Evolutionary conservation across 1,140 invertebrate species (phyloP).

Genomic region (Diorhabda carinulata): DNA sequence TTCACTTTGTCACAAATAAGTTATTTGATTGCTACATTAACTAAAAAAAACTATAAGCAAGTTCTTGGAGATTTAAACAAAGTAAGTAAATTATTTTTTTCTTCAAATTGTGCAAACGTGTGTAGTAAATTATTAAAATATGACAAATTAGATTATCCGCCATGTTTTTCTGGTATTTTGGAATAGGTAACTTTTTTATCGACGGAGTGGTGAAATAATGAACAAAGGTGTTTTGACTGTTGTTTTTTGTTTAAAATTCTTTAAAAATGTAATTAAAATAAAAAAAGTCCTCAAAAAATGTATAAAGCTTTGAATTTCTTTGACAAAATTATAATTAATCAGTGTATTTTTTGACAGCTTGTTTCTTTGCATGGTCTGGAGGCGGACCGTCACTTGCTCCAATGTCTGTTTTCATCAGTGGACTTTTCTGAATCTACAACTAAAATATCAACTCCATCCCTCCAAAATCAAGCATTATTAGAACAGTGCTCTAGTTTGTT

Average conservation of each 20-base stretch:
- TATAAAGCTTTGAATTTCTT: neutral
- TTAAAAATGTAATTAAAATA: constrained; percentile 25
- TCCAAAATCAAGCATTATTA: constrained; percentile 69
- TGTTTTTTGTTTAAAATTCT: constrained; percentile 30
- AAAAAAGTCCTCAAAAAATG: constrained; percentile 14
- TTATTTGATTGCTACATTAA: constrained; percentile 93
- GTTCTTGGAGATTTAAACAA: constrained; percentile 76
- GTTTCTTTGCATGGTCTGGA: constrained; percentile 77
- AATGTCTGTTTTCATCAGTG: constrained; percentile 76
- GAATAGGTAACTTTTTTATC: constrained; percentile 24
- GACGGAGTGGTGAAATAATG: constrained; percentile 28
- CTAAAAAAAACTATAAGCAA: constrained; percentile 91
- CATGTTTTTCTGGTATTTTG: constrained; percentile 27
- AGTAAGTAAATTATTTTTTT: constrained; percentile 50
- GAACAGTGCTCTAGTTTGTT: constrained; percentile 69
- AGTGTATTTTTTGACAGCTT: constrained; percentile 55
- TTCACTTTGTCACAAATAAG: constrained; percentile 96
- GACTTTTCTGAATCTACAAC: constrained; percentile 58
- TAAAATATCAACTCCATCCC: constrained; percentile 54
- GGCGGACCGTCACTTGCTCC: constrained; percentile 82
- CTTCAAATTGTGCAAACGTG: constrained; percentile 1
- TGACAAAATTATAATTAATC: constrained; percentile 14
- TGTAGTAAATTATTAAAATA: constrained; percentile 5
- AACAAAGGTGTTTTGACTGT: constrained; percentile 40
- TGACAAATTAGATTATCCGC: constrained; percentile 33